Base-by-base conservation (phyloP, 2,888 invertebrate genomes). In the Acronicta leporina region DNA sequence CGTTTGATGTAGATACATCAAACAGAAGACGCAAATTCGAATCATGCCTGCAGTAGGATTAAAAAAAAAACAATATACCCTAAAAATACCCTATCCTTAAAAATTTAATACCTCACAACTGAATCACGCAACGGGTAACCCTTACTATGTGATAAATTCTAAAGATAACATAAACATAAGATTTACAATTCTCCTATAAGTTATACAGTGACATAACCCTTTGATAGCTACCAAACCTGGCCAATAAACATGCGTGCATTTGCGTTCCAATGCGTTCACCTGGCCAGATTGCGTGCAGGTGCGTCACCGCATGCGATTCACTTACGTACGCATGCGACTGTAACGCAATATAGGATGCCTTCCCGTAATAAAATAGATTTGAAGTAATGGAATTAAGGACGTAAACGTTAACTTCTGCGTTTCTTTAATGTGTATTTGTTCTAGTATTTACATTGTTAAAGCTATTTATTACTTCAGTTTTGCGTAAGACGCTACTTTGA, bases 281-380 rank as follows among this genome's bases (percentile, higher is more conserved):
- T 75, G 68, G 59, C 52, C 68, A 65, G 67, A 74, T 77, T 74
- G 75, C 75, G 46, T 58, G 77, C 75, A 77, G 74, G 77, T 75
- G 75, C 58, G 66, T 54, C 61, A 63, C 51, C 53, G 51, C 73
- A 64, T 63, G 73, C 55, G 51, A 75, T 66, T 75, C 58, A 56
- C 53, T 62, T 67, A 65, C 55, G 46, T 46, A 52, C 58, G 27
- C 27, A 27, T 27, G 27, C 27, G 27, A 5, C 63, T 63, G 56
- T 65, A 59, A 50, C 44, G 66, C 58, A 58, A 63, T 61, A 58
- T 63, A 58, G 50, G 58, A 54, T 53, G 52, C 57, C 43, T 59
- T 52, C 52, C 41, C 44, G 45, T 52, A 55, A 55, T 60, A 61
- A 62, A 69, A 60, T 48, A 54, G 43, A 45, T 45, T 30, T 43